Evolutionary conservation across 2,888 invertebrate genomes (phyloP).

Genomic region (Drosophila cognata): DNA sequence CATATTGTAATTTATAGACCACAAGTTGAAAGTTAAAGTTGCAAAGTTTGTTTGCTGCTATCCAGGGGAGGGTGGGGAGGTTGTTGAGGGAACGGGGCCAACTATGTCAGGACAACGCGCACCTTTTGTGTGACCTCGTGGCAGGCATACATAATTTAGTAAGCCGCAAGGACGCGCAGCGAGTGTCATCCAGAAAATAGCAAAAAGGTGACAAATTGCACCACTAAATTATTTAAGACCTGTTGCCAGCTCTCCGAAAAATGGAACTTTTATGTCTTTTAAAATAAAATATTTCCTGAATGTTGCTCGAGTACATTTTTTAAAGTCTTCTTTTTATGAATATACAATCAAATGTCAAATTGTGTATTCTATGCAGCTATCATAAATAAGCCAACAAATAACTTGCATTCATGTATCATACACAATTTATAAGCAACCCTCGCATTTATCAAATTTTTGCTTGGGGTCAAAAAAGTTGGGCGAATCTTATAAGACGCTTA

Average conservation of each 20-base stretch:
- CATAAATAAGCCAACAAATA: not conserved
- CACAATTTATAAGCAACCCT: constrained; percentile 12
- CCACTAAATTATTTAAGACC: constrained; percentile 25
- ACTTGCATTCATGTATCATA: not conserved
- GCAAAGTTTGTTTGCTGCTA: constrained; percentile 32
- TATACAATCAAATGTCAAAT: not conserved
- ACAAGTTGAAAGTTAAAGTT: constrained; percentile 52
- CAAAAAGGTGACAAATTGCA: constrained; percentile 1
- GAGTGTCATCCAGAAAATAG: constrained; percentile 29
- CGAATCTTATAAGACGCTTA: constrained; percentile 71
- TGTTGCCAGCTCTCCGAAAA: not conserved
- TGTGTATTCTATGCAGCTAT: not conserved
- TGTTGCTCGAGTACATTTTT: not conserved
- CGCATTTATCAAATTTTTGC: constrained; percentile 25
- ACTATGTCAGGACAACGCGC: constrained; percentile 28
- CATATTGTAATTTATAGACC: constrained; percentile 80
- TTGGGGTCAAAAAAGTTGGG: constrained; percentile 43
- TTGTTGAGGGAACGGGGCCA: not conserved
- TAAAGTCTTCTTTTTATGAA: not conserved
- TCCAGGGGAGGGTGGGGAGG: too few species aligned
- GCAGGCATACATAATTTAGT: constrained; percentile 72
- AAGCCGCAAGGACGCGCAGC: constrained; percentile 46
- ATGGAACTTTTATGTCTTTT: not conserved
- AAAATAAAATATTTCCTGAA: not conserved
- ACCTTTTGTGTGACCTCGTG: constrained; percentile 54